These are phyloP conservation scores for Sebastolobus alascanus DNA, from an alignment of 2,797 vertebrate species.

Conservation along the genomic window DNA sequence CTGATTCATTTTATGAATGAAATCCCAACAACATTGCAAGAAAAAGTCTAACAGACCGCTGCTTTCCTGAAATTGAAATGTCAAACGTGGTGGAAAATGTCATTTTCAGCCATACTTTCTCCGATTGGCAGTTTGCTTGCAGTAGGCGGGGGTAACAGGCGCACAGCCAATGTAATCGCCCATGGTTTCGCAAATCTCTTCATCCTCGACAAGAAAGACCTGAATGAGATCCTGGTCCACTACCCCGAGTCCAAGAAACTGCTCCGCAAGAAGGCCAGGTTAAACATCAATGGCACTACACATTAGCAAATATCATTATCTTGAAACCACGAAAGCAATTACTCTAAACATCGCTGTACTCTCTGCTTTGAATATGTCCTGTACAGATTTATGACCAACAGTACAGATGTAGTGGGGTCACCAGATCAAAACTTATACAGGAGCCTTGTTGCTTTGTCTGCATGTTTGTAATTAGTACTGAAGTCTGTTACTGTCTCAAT, in stretches of 20 bases:
- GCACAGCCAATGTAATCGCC: slow-evolving; percentile 95
- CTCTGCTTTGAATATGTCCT: not conserved
- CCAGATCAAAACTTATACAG: not conserved
- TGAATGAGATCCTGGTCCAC: slow-evolving; percentile 96
- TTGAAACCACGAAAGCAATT: not conserved
- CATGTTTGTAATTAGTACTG: not conserved
- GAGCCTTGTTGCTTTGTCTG: not conserved
- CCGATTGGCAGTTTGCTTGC: slow-evolving; percentile 89
- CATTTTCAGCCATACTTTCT: slow-evolving; percentile 18
- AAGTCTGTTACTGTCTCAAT: slow-evolving; percentile 16
- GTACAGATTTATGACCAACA: not conserved
- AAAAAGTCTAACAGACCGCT: not conserved
- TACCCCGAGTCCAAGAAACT: slow-evolving; percentile 98
- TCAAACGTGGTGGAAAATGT: not conserved
- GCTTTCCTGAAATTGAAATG: not conserved
- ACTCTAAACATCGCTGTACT: not conserved
- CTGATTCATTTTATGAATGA: not conserved
- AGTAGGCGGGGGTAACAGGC: slow-evolving; percentile 93
- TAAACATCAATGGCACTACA: not conserved
- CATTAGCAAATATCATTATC: not conserved
- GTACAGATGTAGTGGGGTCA: not conserved
- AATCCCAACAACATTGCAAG: not conserved
- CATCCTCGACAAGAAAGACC: slow-evolving; percentile 97
- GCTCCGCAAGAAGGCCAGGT: slow-evolving; percentile 97
- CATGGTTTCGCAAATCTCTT: slow-evolving; percentile 98